These are phyloP conservation scores for Prorops nasuta DNA, from an alignment of 1,140 invertebrate species.

Conservation along the genomic window DNA sequence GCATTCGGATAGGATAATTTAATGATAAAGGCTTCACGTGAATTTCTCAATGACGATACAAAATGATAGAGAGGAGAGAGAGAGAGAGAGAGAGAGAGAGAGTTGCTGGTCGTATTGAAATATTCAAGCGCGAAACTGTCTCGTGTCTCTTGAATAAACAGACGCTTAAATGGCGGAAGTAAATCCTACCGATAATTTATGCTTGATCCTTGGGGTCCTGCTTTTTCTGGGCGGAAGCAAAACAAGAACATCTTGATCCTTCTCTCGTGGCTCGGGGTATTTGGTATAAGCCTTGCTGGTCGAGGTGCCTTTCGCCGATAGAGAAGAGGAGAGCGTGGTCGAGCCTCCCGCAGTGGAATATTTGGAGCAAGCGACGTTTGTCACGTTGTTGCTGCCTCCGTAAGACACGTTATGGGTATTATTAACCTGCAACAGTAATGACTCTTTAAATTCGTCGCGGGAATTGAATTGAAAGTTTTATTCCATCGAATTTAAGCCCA, in stretches of 20 bases:
- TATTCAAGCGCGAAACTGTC: too few species aligned
- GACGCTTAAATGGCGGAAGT: too few species aligned
- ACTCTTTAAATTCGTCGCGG: too few species aligned
- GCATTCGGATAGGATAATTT: too few species aligned
- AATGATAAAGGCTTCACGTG: too few species aligned
- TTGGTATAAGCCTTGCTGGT: conserved; percentile 22
- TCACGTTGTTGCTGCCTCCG: conserved; percentile 59
- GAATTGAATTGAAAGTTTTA: too few species aligned
- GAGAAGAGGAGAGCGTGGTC: conserved; percentile 18
- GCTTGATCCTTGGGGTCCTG: conserved; percentile 39
- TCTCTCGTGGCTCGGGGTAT: conserved; percentile 18
- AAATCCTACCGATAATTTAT: conserved; percentile 50
- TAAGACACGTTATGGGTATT: conserved; percentile 72
- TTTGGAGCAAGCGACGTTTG: conserved; percentile 62
- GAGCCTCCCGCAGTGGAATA: conserved; percentile 50
- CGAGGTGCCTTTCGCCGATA: conserved; percentile 10
- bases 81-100: too few species aligned
- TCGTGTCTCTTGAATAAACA: too few species aligned
- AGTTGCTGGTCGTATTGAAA: too few species aligned
- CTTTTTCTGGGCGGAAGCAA: conserved; percentile 42
- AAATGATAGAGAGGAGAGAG: too few species aligned
- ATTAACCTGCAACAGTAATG: conserved; percentile 55
- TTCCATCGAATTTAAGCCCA: too few species aligned
- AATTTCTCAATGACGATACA: too few species aligned
- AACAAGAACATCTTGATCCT: conserved; percentile 47